Conservation (phyloP, 2,797 vertebrate species). For the Hozukius guyotensis region DNA sequence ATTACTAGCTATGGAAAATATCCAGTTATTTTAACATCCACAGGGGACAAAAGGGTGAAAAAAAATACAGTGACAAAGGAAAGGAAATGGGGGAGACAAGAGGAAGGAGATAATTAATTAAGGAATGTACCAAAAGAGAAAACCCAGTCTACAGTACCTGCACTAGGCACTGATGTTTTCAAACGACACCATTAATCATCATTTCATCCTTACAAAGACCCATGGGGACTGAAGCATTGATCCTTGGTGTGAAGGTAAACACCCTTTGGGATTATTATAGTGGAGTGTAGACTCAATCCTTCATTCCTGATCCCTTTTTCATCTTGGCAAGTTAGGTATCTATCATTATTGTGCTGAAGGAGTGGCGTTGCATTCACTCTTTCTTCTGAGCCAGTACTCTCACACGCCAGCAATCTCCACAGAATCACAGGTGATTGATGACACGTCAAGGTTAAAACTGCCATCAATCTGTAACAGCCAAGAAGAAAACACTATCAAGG, state of each 20-base stretch:
- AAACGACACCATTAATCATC: conserved; percentile 43
- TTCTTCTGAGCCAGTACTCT: conserved; percentile 6
- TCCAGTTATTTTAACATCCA: background rate
- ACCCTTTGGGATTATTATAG: conserved; percentile 38
- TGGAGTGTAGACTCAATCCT: conserved; percentile 8
- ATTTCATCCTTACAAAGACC: conserved; percentile 23
- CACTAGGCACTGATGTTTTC: conserved; percentile 11
- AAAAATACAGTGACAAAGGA: background rate
- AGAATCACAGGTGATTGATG: conserved; percentile 44
- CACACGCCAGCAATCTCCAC: conserved; percentile 20
- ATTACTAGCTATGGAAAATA: background rate
- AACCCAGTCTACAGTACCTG: background rate
- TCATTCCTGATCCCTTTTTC: conserved; percentile 10
- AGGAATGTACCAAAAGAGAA: background rate
- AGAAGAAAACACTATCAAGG: conserved; percentile 32
- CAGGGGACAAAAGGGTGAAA: background rate
- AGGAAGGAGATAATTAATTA: conserved; percentile 1
- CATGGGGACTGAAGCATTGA: conserved; percentile 35
- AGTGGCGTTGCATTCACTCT: conserved; percentile 19
- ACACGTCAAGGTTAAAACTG: conserved; percentile 29
- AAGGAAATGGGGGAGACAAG: background rate
- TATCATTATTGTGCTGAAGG: conserved; percentile 47
- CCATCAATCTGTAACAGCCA: conserved; percentile 33
- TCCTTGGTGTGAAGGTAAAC: conserved; percentile 43
- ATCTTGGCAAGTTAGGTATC: conserved; percentile 19